Evolutionary conservation across 2,888 invertebrate species (phyloP), one percentile per base, ranked within the genome.

Genomic region (Platycnemis pennipes): DNA sequence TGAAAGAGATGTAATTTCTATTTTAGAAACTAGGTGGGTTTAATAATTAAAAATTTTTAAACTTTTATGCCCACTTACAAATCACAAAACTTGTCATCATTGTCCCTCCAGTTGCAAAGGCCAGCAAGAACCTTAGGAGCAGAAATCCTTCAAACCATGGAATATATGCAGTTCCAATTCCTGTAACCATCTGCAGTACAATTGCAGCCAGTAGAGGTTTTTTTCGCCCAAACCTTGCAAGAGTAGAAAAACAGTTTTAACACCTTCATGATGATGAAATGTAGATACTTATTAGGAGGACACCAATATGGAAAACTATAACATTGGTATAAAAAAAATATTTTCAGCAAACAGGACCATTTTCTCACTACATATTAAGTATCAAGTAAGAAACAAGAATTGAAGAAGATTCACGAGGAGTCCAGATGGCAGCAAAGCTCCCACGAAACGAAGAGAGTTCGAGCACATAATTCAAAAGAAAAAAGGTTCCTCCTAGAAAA

Each of bases 81-180:
- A 98, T 96, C 94, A 98, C 97, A 95, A 97, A 98, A 95, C 97
- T 97, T 88, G 98, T 98, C 94, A 98, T 98, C 98, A 99, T 99
- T 0, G 98, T 98, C 69, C 98, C 98, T 88, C 98, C 98, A 1
- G 98, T 98, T 19, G 98, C 98, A 45, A 98, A 97, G 0, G 98
- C 98, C 26, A 98, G 97, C 42, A 98, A 95, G 96, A 98, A 98
- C 87, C 98, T 97, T 91, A 98, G 97, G 0, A 98, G 94, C 16
- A 98, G 97, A 95, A 98, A 98, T 95, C 97, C 96, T 97, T 97
- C 97, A 95, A 97, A 98, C 96, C 97, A 98, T 3, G 98, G 97
- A 0, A 98, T 97, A 95, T 98, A 97, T 0, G 98, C 98, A 42
- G 98, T 98, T 0, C 97, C 97, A 19, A 98, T 97, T 26, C 98